phyloP scores from a whole-genome alignment of 2,113 vertebrate species.

The Gobiocypris rarus region DNA sequence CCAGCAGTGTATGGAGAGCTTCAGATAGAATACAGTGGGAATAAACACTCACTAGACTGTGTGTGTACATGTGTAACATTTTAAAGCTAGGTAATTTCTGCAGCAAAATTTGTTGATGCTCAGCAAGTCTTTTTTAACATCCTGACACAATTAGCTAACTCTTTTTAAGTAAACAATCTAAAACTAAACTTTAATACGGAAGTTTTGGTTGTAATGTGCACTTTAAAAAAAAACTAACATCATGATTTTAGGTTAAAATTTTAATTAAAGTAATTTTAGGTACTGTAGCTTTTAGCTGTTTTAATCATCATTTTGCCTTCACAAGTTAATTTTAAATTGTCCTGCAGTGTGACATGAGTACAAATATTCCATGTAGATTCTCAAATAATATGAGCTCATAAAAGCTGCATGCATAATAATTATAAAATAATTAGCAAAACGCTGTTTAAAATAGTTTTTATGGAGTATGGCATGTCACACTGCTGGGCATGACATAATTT shows the following conservation, averaged over 20 bases:
- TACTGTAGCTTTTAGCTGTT: too few species aligned
- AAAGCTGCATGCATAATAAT: neutral
- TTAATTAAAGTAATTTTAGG: too few species aligned
- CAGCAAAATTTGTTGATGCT: neutral
- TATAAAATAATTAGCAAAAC: neutral
- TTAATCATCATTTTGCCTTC: neutral
- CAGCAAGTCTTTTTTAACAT: too few species aligned
- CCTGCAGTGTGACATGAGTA: neutral
- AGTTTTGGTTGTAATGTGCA: too few species aligned
- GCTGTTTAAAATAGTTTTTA: neutral
- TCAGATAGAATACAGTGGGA: conserved; percentile 7
- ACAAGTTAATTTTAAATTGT: neutral
- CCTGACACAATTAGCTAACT: too few species aligned
- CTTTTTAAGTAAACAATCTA: too few species aligned
- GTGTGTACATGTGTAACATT: neutral
- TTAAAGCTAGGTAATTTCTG: neutral
- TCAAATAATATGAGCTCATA: neutral
- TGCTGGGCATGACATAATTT: neutral
- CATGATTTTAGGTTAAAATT: too few species aligned
- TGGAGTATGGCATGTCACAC: neutral
- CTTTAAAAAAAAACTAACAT: too few species aligned
- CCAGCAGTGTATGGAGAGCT: conserved; percentile 20
- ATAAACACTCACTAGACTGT: neutral
- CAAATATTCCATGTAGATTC: neutral
- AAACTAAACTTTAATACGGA: too few species aligned